Conservation (phyloP, 1,140 invertebrate species). For the Limonius californicus region DNA sequence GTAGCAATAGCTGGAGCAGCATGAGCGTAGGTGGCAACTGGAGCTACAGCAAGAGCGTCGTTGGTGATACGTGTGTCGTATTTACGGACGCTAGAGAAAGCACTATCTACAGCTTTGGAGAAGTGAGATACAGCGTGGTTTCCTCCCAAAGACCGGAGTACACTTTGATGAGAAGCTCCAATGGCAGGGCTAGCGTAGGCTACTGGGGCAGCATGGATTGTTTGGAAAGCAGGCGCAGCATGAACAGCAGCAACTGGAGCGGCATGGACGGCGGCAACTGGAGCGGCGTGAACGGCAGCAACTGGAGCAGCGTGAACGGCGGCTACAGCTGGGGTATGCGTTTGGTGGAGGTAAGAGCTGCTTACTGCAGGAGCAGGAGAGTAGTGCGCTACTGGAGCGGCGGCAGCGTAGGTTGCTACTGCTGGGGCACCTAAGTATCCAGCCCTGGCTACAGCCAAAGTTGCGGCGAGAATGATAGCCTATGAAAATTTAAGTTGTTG, state of each 20-base stretch:
- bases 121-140: conserved; percentile 55
- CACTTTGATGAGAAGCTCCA: conserved; percentile 54
- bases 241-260: conserved; percentile 27
- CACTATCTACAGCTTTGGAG: conserved; percentile 59
- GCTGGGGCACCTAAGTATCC: conserved; percentile 21
- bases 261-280: conserved; percentile 38
- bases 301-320: conserved; percentile 35
- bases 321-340: conserved; percentile 33
- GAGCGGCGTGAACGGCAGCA: conserved; percentile 35
- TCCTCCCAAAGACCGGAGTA: conserved; percentile 55
- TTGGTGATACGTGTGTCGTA: conserved; percentile 58
- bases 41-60: conserved; percentile 49
- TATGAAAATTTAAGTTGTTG: conserved; percentile 27
- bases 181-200: conserved; percentile 49
- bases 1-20: conserved; percentile 34
- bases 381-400: conserved; percentile 48
- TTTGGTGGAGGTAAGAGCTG: conserved; percentile 27
- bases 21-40: conserved; percentile 31
- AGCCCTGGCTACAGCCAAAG: conserved; percentile 40
- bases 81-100: conserved; percentile 62
- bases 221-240: conserved; percentile 28
- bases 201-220: conserved; percentile 42
- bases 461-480: conserved; percentile 34
- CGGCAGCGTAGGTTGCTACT: neutral
- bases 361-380: conserved; percentile 7